These are phyloP conservation scores for Hypomesus transpacificus DNA, from an alignment of 2,113 vertebrate genomes.

Conservation along the genomic window DNA sequence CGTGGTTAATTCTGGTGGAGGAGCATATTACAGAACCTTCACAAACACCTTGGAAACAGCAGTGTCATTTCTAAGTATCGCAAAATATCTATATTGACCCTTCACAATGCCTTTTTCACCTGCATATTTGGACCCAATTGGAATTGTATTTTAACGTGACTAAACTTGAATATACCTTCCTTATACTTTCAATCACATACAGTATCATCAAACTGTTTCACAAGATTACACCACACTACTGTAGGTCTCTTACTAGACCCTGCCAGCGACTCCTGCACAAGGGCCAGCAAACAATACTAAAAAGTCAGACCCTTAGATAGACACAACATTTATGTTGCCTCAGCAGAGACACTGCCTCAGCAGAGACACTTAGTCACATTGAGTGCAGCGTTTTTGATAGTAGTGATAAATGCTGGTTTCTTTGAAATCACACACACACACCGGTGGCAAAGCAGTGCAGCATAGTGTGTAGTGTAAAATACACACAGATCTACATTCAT, in stretches of 20 bases:
- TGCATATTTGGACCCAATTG: conserved; percentile 17
- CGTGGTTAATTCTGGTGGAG: neutral
- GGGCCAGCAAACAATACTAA: conserved; percentile 15
- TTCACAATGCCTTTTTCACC: too few relatives aligned
- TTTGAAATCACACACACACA: conserved; percentile 28
- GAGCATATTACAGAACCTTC: neutral
- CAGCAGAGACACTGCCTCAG: neutral
- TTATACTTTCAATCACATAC: conserved; percentile 36
- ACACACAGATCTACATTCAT: conserved; percentile 60
- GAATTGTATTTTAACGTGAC: conserved; percentile 41
- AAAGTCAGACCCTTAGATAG: neutral
- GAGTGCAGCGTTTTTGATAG: conserved; percentile 19
- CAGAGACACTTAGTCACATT: neutral
- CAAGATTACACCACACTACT: conserved; percentile 31
- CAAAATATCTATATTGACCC: neutral
- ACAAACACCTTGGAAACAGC: neutral
- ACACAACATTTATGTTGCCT: neutral
- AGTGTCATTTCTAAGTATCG: neutral
- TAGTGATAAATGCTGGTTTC: conserved; percentile 53
- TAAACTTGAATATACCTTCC: conserved; percentile 40
- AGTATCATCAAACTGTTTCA: conserved; percentile 13
- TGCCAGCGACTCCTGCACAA: conserved; percentile 23
- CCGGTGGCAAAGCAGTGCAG: conserved; percentile 44
- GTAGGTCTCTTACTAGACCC: neutral
- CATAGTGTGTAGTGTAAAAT: conserved; percentile 39